A percentile compares a stretch with the other conserved stretches of the same genome.
phyloP scores from a whole-genome alignment of 2,113 vertebrate genomes.

The Ptilorrhoa leucosticta region DNA sequence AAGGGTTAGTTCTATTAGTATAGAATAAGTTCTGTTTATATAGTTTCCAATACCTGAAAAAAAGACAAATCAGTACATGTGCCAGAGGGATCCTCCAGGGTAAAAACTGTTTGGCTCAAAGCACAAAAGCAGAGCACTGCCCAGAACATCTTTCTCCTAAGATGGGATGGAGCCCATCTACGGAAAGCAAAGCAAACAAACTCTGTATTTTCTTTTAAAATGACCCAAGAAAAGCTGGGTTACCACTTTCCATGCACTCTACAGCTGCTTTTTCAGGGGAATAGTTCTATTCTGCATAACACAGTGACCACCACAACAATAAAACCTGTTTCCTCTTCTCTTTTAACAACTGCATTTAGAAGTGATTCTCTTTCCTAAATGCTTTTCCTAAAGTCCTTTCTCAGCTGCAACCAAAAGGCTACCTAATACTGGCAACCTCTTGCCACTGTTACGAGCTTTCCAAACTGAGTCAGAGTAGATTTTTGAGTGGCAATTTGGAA shows the following conservation, averaged over 20 bases:
- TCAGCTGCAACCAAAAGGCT: not conserved
- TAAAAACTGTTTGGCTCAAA: not conserved
- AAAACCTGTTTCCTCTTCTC: not conserved
- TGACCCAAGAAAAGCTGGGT: not conserved
- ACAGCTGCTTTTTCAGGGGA: not conserved
- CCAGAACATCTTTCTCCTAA: not conserved
- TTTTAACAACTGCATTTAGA: not conserved
- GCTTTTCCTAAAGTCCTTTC: not conserved
- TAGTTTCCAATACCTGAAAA: not conserved
- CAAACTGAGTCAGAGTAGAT: not conserved
- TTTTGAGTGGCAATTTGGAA: not conserved
- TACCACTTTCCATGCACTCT: not conserved
- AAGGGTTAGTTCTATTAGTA: not conserved
- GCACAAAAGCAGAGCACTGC: not conserved
- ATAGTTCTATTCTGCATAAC: not conserved
- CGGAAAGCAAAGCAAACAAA: not conserved
- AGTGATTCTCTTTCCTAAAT: not conserved
- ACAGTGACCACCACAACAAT: fast-evolving
- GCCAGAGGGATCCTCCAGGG: not conserved
- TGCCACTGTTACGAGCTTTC: not conserved
- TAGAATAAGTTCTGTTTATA: not conserved
- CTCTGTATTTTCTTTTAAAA: not conserved
- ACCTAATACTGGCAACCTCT: not conserved
- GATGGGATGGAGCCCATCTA: not conserved
- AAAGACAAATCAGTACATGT: not conserved